Base-by-base conservation (phyloP, 2,113 vertebrate species). In the Coreoperca whiteheadi region DNA sequence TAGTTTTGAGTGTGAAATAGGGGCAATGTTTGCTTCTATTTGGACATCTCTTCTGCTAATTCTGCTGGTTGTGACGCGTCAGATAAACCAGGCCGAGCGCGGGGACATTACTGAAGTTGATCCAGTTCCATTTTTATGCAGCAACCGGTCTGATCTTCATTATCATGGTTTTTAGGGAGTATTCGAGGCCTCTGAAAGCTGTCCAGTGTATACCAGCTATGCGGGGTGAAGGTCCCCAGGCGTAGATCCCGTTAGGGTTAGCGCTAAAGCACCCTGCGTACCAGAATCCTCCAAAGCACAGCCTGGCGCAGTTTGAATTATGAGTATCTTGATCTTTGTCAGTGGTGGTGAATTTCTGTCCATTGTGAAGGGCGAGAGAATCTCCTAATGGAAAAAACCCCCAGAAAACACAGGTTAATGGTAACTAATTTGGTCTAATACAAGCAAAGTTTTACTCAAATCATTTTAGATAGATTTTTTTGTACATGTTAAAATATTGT, bases 301-400 rank as follows among this genome's bases (percentile, higher is more conserved):
- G 37, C 5, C 87, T 89, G 0, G 96, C 95, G 0, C 96, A 97
- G 81, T 96, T 96, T 48, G 57, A 20, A 16, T 0, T 0, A 2
- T 67, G 30, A 0, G 82, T 70, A 54, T 96, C 96, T 74, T 96
- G 95, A 83, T 97, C 96, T 23, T 91, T 93, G 93, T 96, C 96
- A 4, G 94, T 95, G 6, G 96, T 96, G 21, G 94, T 95, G 81
- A 96, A 97, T 74, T 96, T 96, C 87, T 91, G 88, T 60, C 94
- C 94, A 0, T 89, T 95, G 87, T 96, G 94, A 66, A 77, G 43
- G 48, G 78, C 78, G 34, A 96, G 60, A 16, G 96, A 95, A 75
- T 97, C 95, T 10, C 96, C 96, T 96, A 76, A 37, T 64, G 32
- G 28, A 28, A 61, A n/a, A 23, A 53, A 3, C 2, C 7, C 32